Evolutionary conservation across 2,797 vertebrate genomes (phyloP).

Genomic region (Hypotaenidia philippensis): DNA sequence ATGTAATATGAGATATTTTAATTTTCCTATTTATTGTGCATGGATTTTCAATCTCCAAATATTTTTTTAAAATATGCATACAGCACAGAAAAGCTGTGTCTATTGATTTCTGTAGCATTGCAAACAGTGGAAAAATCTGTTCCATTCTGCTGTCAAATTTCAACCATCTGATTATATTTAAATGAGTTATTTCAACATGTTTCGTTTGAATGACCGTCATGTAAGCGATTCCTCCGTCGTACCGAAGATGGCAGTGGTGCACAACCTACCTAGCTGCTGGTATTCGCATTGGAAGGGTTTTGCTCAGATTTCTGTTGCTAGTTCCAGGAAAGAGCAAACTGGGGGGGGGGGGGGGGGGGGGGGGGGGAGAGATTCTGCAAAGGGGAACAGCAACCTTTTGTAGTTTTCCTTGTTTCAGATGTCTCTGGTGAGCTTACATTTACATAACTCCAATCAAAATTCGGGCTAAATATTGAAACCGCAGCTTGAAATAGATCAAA

Average conservation of each 20-base stretch:
- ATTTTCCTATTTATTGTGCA: constrained; percentile 84
- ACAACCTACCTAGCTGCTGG: constrained; percentile 49
- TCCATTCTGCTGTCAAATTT: constrained; percentile 81
- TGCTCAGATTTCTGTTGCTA: not conserved
- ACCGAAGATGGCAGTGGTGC: constrained; percentile 83
- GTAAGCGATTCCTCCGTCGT: constrained; percentile 51
- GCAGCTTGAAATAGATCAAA: not conserved
- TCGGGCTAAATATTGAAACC: not conserved
- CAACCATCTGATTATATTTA: constrained; percentile 85
- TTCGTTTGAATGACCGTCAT: constrained; percentile 67
- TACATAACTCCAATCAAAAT: not conserved
- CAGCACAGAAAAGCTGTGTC: constrained; percentile 81
- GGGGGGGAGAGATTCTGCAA: not conserved
- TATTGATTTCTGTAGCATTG: constrained; percentile 82
- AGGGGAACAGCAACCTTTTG: not conserved
- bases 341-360: too few relatives aligned
- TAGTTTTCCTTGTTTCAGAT: not conserved
- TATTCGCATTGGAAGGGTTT: not conserved
- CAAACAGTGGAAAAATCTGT: constrained; percentile 84
- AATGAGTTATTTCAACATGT: constrained; percentile 75
- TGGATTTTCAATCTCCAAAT: constrained; percentile 83
- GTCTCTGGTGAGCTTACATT: not conserved
- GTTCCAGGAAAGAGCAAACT: not conserved
- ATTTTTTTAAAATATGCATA: constrained; percentile 78
- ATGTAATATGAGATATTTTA: constrained; percentile 82